Evolutionary conservation across 2,888 invertebrate species (phyloP).

Genomic region (Toxonevra muliebris): DNA sequence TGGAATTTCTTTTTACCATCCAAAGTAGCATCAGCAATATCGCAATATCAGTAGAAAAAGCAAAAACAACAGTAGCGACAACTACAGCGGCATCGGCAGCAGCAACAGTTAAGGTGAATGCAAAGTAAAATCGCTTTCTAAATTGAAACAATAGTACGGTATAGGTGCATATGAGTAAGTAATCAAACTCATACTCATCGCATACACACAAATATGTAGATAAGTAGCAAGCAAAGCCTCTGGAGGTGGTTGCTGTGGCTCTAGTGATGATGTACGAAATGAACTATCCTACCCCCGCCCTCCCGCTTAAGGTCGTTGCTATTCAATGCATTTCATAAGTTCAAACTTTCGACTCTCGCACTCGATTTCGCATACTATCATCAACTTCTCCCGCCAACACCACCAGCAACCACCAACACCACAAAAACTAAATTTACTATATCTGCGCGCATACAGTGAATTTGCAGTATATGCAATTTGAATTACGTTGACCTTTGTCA

Average conservation of each 20-base stretch:
- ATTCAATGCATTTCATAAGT: slow-evolving; percentile 24
- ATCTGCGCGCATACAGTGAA: slow-evolving; percentile 11
- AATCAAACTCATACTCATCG: neutral
- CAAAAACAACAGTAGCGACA: neutral
- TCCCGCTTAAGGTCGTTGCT: slow-evolving; percentile 16
- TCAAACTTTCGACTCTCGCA: neutral
- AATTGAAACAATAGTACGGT: slow-evolving; percentile 32
- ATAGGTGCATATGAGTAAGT: neutral
- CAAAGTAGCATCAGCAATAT: too few relatives aligned
- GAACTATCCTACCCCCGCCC: neutral
- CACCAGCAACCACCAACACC: neutral
- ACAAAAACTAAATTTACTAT: too few relatives aligned
- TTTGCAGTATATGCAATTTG: slow-evolving; percentile 7
- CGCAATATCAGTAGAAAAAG: neutral
- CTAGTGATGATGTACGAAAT: too few relatives aligned
- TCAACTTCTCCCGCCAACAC: neutral
- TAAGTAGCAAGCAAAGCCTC: neutral
- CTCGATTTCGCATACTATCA: neutral
- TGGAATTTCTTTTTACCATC: neutral
- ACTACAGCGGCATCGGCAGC: neutral
- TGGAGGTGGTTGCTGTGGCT: too few relatives aligned
- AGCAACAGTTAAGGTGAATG: neutral
- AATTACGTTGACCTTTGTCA: slow-evolving; percentile 36
- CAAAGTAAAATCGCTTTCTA: slow-evolving; percentile 32
- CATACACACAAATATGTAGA: neutral